Evolutionary conservation across 2,888 invertebrate genomes (phyloP).

Genomic region (Nesidiocoris tenuis): DNA sequence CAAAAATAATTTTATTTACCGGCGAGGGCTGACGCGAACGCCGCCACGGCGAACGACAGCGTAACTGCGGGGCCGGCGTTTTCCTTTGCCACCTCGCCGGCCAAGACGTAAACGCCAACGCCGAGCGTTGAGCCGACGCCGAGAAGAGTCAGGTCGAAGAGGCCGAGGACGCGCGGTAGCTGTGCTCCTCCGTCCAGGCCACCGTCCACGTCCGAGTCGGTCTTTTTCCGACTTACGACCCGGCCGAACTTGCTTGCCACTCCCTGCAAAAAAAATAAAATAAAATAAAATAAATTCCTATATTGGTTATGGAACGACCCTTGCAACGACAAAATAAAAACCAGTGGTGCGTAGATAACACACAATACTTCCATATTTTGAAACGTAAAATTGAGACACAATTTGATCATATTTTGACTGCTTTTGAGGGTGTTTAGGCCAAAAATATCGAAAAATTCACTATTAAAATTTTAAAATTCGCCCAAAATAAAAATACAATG

Average conservation of each 20-base stretch:
- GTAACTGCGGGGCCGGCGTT: constrained; percentile 90
- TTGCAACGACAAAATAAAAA: too few relatives aligned
- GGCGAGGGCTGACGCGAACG: constrained; percentile 88
- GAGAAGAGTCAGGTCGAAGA: constrained; percentile 81
- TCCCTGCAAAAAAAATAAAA: constrained; percentile 41
- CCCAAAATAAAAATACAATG: too few relatives aligned
- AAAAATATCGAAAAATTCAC: too few relatives aligned
- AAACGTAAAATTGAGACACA: too few relatives aligned
- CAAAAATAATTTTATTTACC: too few relatives aligned
- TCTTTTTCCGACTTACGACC: constrained; percentile 57
- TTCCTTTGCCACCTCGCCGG: constrained; percentile 81
- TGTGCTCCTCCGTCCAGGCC: constrained; percentile 51
- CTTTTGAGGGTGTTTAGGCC: too few relatives aligned
- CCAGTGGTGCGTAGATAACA: too few relatives aligned
- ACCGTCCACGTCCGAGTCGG: constrained; percentile 53
- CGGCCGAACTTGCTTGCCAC: constrained; percentile 38
- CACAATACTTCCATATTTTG: too few relatives aligned
- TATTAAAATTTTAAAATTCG: too few relatives aligned
- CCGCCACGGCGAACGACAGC: constrained; percentile 87
- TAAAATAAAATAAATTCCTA: constrained; percentile 1
- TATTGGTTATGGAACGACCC: neutral
- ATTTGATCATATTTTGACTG: too few relatives aligned
- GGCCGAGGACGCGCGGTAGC: constrained; percentile 69
- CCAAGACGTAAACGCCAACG: constrained; percentile 90
- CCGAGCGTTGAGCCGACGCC: constrained; percentile 88